Evolutionary conservation across 2,113 vertebrate genomes (phyloP).

Genomic region (Manacus vitellinus): DNA sequence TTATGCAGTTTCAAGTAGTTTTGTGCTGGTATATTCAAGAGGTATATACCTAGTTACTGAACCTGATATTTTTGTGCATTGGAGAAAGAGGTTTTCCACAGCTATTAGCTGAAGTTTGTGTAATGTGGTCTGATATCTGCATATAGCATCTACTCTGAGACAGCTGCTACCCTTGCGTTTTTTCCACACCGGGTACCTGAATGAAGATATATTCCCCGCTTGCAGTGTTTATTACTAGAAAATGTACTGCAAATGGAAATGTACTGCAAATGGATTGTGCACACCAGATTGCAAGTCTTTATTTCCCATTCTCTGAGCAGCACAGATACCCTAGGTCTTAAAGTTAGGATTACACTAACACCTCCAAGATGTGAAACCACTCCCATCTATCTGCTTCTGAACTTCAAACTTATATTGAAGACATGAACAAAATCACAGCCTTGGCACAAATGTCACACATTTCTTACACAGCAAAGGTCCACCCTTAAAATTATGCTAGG

Average conservation of each 20-base stretch:
- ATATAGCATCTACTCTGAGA: not conserved
- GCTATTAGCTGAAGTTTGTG: rapidly evolving
- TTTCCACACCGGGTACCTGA: not conserved
- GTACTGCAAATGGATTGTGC: not conserved
- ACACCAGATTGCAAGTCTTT: not conserved
- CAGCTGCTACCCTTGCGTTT: not conserved
- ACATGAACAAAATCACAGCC: not conserved
- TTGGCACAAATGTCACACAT: rapidly evolving
- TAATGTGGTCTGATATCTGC: not conserved
- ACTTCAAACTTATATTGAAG: not conserved
- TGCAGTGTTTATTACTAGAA: not conserved
- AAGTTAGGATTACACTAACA: not conserved
- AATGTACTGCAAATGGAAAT: not conserved
- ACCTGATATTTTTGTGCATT: not conserved
- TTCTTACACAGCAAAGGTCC: not conserved
- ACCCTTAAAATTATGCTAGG: not conserved
- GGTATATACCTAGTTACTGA: not conserved
- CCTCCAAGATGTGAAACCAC: not conserved
- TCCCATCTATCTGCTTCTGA: not conserved
- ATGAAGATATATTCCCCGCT: not conserved
- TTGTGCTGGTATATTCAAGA: not conserved
- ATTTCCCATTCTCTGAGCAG: not conserved
- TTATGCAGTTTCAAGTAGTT: not conserved
- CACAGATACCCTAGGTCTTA: not conserved
- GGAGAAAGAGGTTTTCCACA: not conserved